phyloP scores from a whole-genome alignment of 2,888 invertebrate genomes.

The Cephus pulcher region DNA sequence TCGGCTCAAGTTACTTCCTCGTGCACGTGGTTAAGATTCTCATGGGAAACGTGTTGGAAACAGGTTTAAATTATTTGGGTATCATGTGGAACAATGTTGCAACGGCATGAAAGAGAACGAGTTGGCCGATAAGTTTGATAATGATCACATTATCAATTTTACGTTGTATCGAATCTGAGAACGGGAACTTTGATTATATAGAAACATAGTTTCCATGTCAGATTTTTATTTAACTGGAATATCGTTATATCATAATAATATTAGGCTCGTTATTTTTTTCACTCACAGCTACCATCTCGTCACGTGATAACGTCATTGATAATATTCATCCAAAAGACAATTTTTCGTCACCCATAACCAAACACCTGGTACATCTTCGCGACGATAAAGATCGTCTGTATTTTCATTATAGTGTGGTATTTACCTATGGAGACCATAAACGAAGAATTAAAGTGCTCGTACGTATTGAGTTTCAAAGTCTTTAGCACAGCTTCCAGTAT shows the following conservation, averaged over 20 bases:
- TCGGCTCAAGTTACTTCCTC: neutral
- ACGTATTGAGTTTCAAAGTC: neutral
- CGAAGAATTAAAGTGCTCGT: neutral
- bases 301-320: neutral
- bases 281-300: neutral
- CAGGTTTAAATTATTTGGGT: neutral
- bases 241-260: neutral
- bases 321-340: neutral
- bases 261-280: neutral
- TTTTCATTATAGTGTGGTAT: neutral
- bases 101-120: neutral
- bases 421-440: neutral
- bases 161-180: neutral
- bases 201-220: neutral
- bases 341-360: neutral
- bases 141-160: neutral
- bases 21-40: neutral
- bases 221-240: neutral
- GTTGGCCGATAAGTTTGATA: neutral
- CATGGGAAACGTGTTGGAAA: neutral
- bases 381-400: neutral
- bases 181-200: neutral
- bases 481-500: neutral
- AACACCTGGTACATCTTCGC: neutral
- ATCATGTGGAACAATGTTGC: neutral